Evolutionary conservation across 2,797 vertebrate genomes (phyloP).

Genomic region (Rousettus madagascariensis): DNA sequence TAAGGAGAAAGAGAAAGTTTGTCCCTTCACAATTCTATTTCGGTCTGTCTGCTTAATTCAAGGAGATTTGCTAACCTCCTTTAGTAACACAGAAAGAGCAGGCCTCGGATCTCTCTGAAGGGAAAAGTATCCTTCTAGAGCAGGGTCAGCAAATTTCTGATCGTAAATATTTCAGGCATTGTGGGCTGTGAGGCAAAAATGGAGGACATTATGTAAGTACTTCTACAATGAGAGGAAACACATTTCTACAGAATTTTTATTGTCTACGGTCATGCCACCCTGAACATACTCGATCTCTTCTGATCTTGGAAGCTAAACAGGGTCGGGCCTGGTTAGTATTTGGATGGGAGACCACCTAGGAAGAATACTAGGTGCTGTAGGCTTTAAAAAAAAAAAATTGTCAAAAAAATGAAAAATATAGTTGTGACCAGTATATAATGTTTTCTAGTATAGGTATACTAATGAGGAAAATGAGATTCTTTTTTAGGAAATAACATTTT

Average conservation of each 20-base stretch:
- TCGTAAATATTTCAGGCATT: background rate
- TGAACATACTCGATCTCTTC: too few species aligned
- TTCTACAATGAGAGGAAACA: background rate
- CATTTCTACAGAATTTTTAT: background rate
- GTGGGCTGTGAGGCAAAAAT: constrained; percentile 1
- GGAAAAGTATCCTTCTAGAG: background rate
- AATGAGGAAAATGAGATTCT: background rate
- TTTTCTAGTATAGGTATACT: background rate
- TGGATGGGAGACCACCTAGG: too few species aligned
- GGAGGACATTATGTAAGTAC: background rate
- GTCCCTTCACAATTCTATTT: background rate
- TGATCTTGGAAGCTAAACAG: too few species aligned
- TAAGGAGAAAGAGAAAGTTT: background rate
- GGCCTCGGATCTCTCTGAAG: background rate
- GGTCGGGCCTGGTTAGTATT: too few species aligned
- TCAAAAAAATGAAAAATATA: background rate
- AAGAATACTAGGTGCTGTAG: too few species aligned
- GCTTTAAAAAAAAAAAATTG: too few species aligned
- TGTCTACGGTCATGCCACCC: background rate
- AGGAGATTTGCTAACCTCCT: background rate
- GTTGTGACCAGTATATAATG: background rate
- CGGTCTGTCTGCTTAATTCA: background rate
- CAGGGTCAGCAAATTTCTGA: background rate
- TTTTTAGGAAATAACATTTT: background rate
- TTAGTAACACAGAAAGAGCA: background rate